These are phyloP conservation scores for Caenorhabditis afra DNA, from an alignment of 2,888 invertebrate genomes.

Conservation along the genomic window DNA sequence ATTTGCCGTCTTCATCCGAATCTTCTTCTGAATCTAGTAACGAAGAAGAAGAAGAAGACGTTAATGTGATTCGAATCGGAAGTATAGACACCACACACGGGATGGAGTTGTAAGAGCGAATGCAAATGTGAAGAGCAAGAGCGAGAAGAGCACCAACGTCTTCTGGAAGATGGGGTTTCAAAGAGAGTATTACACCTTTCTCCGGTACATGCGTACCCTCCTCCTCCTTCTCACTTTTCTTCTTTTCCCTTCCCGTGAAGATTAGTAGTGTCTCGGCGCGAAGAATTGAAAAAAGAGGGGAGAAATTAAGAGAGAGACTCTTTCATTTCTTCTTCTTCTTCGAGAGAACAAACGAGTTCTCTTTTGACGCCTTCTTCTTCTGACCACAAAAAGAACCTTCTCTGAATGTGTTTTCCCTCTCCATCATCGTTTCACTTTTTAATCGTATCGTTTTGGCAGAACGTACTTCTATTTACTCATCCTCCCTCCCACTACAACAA, in stretches of 20 bases:
- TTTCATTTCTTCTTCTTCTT: too few species aligned
- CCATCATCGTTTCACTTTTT: slow-evolving; percentile 29
- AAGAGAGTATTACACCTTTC: slow-evolving; percentile 21
- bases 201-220: slow-evolving; percentile 42
- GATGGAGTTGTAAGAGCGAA: too few species aligned
- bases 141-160: not conserved
- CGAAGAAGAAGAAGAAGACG: too few species aligned
- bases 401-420: not conserved
- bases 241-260: slow-evolving; percentile 2
- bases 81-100: too few species aligned
- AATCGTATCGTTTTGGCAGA: slow-evolving; percentile 42
- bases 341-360: not conserved
- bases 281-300: too few species aligned
- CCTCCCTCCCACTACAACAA: slow-evolving; percentile 6
- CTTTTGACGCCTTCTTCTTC: not conserved
- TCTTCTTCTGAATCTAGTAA: too few species aligned
- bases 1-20: too few species aligned
- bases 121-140: too few species aligned
- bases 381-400: not conserved
- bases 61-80: too few species aligned
- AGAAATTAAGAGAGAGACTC: too few species aligned
- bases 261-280: slow-evolving; percentile 34
- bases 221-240: slow-evolving; percentile 9
- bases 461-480: slow-evolving; percentile 29
- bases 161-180: too few species aligned